Conservation (phyloP, 2,888 invertebrate species). For the Camponotus fellah region DNA sequence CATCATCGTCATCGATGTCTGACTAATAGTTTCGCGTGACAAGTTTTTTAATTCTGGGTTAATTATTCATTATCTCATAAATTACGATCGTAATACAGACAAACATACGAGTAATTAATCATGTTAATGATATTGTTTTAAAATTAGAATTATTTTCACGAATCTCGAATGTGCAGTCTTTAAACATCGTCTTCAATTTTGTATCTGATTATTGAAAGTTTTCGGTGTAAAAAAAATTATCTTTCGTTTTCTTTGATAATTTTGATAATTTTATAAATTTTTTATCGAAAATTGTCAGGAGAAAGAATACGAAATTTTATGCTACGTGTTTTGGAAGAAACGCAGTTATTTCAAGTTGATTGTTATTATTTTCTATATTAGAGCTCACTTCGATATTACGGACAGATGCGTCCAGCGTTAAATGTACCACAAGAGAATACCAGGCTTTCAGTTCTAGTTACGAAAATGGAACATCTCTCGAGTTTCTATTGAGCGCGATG, state of each 20-base stretch:
- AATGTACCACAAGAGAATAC: background rate
- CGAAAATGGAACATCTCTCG: conserved; percentile 38
- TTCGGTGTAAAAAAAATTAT: background rate
- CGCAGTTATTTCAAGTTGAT: background rate
- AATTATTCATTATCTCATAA: background rate
- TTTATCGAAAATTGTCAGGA: background rate
- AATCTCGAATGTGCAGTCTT: background rate
- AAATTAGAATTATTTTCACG: background rate
- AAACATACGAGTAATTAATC: background rate
- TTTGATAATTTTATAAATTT: background rate
- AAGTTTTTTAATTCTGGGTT: background rate
- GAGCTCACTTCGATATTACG: background rate
- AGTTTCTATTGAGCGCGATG: conserved; percentile 4
- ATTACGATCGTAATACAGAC: background rate
- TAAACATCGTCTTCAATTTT: background rate
- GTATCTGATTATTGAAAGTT: background rate
- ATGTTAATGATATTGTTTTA: background rate
- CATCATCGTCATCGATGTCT: background rate
- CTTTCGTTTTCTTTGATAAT: background rate
- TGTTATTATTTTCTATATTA: conserved; percentile 2
- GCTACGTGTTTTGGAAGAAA: background rate
- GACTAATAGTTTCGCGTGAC: background rate
- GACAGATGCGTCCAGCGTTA: background rate
- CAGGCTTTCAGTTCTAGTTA: background rate
- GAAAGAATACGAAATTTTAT: background rate